Percentiles rank a stretch among this genome's conserved stretches.
phyloP scores from a whole-genome alignment of 2,888 invertebrate genomes.

The Rhorus exstirpatorius region DNA sequence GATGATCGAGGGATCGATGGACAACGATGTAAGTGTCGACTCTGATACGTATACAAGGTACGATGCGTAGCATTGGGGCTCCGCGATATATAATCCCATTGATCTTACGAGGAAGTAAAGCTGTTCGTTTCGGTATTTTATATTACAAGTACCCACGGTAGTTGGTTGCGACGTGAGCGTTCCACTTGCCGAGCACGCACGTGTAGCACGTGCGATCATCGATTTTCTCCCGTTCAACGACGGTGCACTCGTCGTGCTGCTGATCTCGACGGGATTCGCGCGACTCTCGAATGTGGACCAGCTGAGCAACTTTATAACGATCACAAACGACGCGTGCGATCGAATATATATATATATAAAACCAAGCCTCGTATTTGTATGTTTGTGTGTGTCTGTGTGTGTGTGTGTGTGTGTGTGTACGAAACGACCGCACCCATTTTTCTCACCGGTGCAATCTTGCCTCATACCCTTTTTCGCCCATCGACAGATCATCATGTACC shows the following conservation, averaged over 20 bases:
- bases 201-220: slow-evolving; percentile 69
- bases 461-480: slow-evolving; percentile 25
- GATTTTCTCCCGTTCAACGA: slow-evolving; percentile 59
- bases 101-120: slow-evolving; percentile 7
- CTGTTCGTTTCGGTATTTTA: slow-evolving; percentile 37
- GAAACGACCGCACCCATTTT: slow-evolving; percentile 52
- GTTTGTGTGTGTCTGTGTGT: background rate
- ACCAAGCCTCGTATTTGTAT: background rate
- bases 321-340: slow-evolving; percentile 65
- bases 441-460: slow-evolving; percentile 34
- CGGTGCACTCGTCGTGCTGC: background rate
- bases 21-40: slow-evolving; percentile 21
- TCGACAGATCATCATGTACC: slow-evolving; percentile 46
- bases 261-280: slow-evolving; percentile 42
- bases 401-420: background rate
- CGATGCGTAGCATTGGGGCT: slow-evolving; percentile 27
- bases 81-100: no score
- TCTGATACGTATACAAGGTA: slow-evolving; percentile 54
- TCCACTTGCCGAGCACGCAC: slow-evolving; percentile 64
- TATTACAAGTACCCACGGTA: slow-evolving; percentile 9
- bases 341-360: slow-evolving; percentile 2
- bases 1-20: no score
- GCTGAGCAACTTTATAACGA: slow-evolving; percentile 61
- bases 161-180: slow-evolving; percentile 48
- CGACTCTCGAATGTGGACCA: slow-evolving; percentile 63